phyloP scores from a whole-genome alignment of 2,113 vertebrate genomes.

The Epinephelus lanceolatus region DNA sequence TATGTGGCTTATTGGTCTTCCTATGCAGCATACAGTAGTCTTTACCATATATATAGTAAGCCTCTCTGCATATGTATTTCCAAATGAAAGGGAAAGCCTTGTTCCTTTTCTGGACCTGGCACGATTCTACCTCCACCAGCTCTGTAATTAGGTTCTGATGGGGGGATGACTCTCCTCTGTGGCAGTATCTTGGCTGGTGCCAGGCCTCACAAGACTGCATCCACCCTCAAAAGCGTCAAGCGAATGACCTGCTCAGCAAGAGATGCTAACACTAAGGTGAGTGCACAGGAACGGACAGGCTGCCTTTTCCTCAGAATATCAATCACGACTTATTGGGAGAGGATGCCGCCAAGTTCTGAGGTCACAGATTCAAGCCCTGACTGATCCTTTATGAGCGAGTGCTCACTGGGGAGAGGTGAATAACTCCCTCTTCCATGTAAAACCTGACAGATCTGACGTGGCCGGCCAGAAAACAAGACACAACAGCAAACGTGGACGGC shows the following conservation, averaged over 20 bases:
- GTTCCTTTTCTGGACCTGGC: slow-evolving; percentile 69
- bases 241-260: neutral
- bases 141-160: slow-evolving; percentile 72
- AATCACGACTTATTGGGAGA: slow-evolving; percentile 43
- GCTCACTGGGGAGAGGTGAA: slow-evolving; percentile 32
- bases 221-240: slow-evolving; percentile 5
- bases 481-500: slow-evolving; percentile 24
- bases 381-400: slow-evolving; percentile 42
- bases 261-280: slow-evolving; percentile 31
- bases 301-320: slow-evolving; percentile 35
- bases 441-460: slow-evolving; percentile 38
- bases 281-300: slow-evolving; percentile 27
- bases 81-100: slow-evolving; percentile 65
- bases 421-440: slow-evolving; percentile 33
- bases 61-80: slow-evolving; percentile 40
- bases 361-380: slow-evolving; percentile 42
- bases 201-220: slow-evolving; percentile 33
- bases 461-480: slow-evolving; percentile 34
- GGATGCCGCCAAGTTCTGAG: slow-evolving; percentile 34
- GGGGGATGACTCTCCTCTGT: slow-evolving; percentile 51
- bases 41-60: slow-evolving; percentile 6
- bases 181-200: slow-evolving; percentile 40
- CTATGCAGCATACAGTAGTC: neutral
- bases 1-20: slow-evolving; percentile 1
- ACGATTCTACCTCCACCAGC: slow-evolving; percentile 43